These are phyloP conservation scores for Drosophila ochracea DNA, from an alignment of 2,888 invertebrate genomes.

Conservation along the genomic window DNA sequence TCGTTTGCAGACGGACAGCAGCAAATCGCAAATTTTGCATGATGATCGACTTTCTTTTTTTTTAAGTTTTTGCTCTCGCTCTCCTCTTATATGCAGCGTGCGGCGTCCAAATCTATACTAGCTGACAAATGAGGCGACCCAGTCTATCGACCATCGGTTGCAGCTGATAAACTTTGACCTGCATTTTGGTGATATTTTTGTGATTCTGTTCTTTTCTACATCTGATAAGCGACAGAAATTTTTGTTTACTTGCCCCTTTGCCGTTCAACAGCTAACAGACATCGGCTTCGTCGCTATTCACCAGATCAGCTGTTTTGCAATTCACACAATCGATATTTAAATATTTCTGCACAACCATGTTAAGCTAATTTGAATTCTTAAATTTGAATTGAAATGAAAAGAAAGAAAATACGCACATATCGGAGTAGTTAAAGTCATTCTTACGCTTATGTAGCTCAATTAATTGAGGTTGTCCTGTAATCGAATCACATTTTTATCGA, in stretches of 20 bases:
- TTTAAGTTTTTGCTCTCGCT: constrained; percentile 21
- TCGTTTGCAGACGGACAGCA: constrained; percentile 5
- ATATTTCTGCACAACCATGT: neutral
- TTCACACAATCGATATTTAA: constrained; percentile 25
- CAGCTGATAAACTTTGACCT: constrained; percentile 55
- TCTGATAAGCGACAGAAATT: constrained; percentile 39
- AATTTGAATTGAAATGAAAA: neutral
- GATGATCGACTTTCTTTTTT: neutral
- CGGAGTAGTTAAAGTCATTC: neutral
- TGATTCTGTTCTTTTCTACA: constrained; percentile 3
- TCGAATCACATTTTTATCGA: constrained; percentile 27
- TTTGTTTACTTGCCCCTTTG: constrained; percentile 44
- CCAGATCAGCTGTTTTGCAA: constrained; percentile 31
- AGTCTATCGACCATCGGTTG: constrained; percentile 7
- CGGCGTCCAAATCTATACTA: constrained; percentile 42
- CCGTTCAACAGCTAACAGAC: constrained; percentile 1
- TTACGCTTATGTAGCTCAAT: neutral
- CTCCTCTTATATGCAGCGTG: constrained; percentile 27
- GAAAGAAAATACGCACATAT: neutral
- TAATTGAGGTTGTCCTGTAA: neutral
- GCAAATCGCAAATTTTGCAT: constrained; percentile 44
- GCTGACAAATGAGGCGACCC: constrained; percentile 5
- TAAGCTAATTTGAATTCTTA: neutral
- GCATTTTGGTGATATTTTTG: constrained; percentile 24
- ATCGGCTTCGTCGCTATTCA: neutral